phyloP scores from a whole-genome alignment of 2,888 invertebrate genomes.

The Gibbula magus region DNA sequence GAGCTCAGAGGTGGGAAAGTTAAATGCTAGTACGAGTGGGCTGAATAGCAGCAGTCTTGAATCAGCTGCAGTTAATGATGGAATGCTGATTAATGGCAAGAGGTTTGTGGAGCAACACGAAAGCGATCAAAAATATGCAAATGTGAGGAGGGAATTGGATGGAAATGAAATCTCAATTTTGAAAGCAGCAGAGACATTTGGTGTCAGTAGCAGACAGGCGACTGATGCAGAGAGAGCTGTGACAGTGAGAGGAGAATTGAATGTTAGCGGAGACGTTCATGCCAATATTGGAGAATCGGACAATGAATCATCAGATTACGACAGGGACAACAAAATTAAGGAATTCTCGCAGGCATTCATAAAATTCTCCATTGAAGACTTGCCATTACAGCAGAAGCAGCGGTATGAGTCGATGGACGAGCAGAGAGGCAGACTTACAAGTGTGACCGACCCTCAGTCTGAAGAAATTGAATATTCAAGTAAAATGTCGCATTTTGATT shows the following conservation, averaged over 20 bases:
- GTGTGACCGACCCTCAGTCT: not conserved
- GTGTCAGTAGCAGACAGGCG: not conserved
- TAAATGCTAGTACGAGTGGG: not conserved
- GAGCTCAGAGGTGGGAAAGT: conserved; percentile 11
- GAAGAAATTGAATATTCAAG: not conserved
- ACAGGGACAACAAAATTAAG: not conserved
- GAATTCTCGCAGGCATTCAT: conserved; percentile 1
- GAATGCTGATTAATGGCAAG: conserved; percentile 7
- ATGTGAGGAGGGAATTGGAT: not conserved
- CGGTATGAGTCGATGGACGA: not conserved
- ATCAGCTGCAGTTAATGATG: conserved; percentile 1
- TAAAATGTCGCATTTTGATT: not conserved
- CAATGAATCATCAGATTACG: not conserved
- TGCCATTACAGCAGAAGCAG: not conserved
- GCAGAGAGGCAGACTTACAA: not conserved
- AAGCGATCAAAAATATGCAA: conserved; percentile 6
- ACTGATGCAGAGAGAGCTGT: not conserved
- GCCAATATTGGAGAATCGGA: not conserved
- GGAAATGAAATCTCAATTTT: not conserved
- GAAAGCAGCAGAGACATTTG: conserved; percentile 2
- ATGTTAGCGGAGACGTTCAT: not conserved
- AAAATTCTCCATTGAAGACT: not conserved
- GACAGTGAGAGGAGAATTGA: not conserved
- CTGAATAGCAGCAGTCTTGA: not conserved
- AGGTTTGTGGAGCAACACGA: not conserved